These are phyloP conservation scores for Heptranchias perlo DNA, from an alignment of 2,113 vertebrate genomes.

Conservation along the genomic window DNA sequence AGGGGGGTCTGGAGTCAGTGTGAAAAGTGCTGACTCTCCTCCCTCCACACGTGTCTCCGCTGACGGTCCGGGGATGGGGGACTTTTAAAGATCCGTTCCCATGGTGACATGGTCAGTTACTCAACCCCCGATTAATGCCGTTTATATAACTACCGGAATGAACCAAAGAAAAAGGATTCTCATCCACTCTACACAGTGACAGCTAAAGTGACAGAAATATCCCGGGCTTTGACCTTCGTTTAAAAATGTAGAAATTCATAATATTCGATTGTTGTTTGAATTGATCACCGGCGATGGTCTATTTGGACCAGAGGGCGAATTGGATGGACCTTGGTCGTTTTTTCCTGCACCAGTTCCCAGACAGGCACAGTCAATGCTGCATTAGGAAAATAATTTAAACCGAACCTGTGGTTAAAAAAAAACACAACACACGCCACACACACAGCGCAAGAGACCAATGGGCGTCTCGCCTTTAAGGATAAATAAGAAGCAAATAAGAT, in stretches of 20 bases:
- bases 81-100: not conserved
- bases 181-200: not conserved
- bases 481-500: not conserved
- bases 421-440: not conserved
- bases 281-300: not conserved
- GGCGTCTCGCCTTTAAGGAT: not conserved
- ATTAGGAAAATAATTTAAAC: not conserved
- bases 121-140: not conserved
- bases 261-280: not conserved
- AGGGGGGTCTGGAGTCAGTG: not conserved
- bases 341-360: no score
- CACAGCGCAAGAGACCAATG: not conserved
- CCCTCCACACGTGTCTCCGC: not conserved
- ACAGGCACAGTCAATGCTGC: not conserved
- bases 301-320: not conserved
- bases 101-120: not conserved
- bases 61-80: not conserved
- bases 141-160: not conserved
- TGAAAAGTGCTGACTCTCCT: no score
- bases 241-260: not conserved
- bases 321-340: not conserved
- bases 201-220: not conserved
- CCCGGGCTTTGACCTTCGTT: not conserved
- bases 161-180: not conserved
- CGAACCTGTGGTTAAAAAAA: not conserved